Evolutionary conservation across 1,140 invertebrate genomes (phyloP).

Genomic region (Diorhabda elongata): DNA sequence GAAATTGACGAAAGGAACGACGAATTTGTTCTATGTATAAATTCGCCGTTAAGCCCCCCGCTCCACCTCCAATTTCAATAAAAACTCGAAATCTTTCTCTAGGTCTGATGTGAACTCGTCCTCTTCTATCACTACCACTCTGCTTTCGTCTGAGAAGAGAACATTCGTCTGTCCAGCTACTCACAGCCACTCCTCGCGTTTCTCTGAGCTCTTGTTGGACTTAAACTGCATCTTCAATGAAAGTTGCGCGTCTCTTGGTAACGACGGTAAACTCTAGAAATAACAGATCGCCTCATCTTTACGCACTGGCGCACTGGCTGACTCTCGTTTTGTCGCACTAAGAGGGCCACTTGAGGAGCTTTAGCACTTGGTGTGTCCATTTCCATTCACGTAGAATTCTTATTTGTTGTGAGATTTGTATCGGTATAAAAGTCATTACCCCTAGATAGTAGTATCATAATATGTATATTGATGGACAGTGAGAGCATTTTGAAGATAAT

Average conservation of each 20-base stretch:
- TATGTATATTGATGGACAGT: too few species aligned
- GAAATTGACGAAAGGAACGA: background rate
- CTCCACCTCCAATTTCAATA: background rate
- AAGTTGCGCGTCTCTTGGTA: background rate
- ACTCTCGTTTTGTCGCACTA: too few species aligned
- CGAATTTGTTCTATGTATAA: background rate
- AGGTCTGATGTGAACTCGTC: background rate
- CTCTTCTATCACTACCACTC: background rate
- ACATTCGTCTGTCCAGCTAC: background rate
- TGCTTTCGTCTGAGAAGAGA: background rate
- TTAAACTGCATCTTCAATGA: background rate
- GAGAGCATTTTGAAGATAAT: too few species aligned
- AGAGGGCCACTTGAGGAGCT: too few species aligned
- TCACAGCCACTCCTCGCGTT: background rate
- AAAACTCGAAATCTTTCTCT: background rate
- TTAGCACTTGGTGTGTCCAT: too few species aligned
- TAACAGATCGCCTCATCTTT: background rate
- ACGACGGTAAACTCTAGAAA: background rate
- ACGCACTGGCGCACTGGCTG: background rate
- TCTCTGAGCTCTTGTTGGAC: background rate
- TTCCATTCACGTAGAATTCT: too few species aligned
- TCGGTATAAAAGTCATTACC: too few species aligned
- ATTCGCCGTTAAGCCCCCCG: background rate
- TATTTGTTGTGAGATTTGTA: too few species aligned
- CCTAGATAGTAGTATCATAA: too few species aligned